These are phyloP conservation scores for Borostomias antarcticus DNA, from an alignment of 2,797 vertebrate species.

Conservation along the genomic window DNA sequence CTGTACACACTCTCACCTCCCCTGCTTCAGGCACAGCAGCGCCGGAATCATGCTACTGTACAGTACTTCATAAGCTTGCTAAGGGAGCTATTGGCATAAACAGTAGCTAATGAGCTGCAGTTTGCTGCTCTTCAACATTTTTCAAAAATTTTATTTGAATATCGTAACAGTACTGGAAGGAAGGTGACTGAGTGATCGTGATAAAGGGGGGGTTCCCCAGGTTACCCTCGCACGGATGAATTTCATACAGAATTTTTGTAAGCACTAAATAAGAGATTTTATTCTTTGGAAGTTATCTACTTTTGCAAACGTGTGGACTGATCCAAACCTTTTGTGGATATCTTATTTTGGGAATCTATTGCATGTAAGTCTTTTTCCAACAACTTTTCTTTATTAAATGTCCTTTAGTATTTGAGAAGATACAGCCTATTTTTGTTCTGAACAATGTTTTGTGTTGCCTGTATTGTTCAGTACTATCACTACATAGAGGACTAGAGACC, in stretches of 20 bases:
- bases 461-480: background rate
- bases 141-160: slow-evolving; percentile 67
- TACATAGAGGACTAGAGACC: no score
- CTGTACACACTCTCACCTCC: slow-evolving; percentile 49
- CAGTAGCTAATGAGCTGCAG: slow-evolving; percentile 58
- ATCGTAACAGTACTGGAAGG: slow-evolving; percentile 64
- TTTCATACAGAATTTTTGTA: slow-evolving; percentile 42
- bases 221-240: slow-evolving; percentile 63
- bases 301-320: slow-evolving; percentile 14
- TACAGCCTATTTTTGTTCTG: background rate
- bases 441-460: background rate
- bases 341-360: slow-evolving; percentile 25
- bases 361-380: slow-evolving; percentile 57
- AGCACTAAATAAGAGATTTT: slow-evolving; percentile 18
- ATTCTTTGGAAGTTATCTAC: slow-evolving; percentile 10
- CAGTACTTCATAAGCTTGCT: slow-evolving; percentile 51
- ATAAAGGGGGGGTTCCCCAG: slow-evolving; percentile 66
- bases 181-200: slow-evolving; percentile 71
- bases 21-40: slow-evolving; percentile 45
- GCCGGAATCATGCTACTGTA: slow-evolving; percentile 61
- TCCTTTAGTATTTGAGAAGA: slow-evolving; percentile 2
- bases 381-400: slow-evolving; percentile 11
- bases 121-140: slow-evolving; percentile 25
- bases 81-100: slow-evolving; percentile 40
- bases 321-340: slow-evolving; percentile 39